Evolutionary conservation across 2,797 vertebrate species (phyloP), one percentile per base, ranked within the genome.

Genomic region (Gouania willdenowi): DNA sequence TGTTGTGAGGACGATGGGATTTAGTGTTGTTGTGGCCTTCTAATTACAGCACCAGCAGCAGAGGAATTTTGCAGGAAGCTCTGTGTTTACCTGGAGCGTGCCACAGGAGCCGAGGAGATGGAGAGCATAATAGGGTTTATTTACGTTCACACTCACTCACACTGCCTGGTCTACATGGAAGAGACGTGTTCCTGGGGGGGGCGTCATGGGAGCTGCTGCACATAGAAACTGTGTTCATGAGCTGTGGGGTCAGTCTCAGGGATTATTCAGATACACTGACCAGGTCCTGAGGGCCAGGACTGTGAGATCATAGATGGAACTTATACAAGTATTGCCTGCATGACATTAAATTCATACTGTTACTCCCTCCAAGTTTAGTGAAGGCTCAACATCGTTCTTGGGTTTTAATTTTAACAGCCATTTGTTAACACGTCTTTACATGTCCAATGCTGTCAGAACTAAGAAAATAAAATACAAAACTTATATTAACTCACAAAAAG

Each of bases 91-190:
- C 88, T 87, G 77, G 64, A 88, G 86, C 87, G 89, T 89, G 92
- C 91, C 91, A 92, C 93, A 92, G 89, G 89, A 90, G 91, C 88
- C 86, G 71, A 78, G 86, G 90, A 91, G 89, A 92, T 88, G 91
- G 89, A 90, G 89, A 91, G 69, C 71, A 91, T 92, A 93, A 93
- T 93, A 91, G 91, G 88, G 92, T 93, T 95, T 95, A 94, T 94
- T 97, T 94, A 95, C 89, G 87, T 91, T 92, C 92, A 91, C 91
- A 87, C 92, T 91, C 88, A 82, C 88, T 87, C 91, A 90, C 88
- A 88, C 91, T 89, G 89, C 83, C 89, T 90, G 92, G 91, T 91
- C 89, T 91, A 91, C 19, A 3, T 19, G 19, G 2, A 19, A 19
- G 91, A 90, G 90, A 92, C 82, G 85, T 87, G 88, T 92, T 92